These are phyloP conservation scores for Drosophila nigromelanica DNA, from an alignment of 1,140 invertebrate genomes.

Conservation along the genomic window DNA sequence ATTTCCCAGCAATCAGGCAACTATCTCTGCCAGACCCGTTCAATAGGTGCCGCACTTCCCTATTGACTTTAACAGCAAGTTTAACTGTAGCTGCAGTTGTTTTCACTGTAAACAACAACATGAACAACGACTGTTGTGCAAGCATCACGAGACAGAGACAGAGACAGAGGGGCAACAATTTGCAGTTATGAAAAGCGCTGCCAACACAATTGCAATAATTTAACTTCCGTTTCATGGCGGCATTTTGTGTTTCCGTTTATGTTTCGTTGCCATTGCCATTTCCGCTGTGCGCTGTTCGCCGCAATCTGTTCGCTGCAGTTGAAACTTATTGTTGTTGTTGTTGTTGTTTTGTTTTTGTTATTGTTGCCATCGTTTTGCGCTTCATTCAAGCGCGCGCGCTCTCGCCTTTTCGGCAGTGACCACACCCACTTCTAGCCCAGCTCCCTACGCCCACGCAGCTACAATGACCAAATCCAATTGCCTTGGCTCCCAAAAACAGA, in stretches of 20 bases:
- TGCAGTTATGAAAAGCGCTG: constrained; percentile 73
- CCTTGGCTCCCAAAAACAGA: constrained; percentile 44
- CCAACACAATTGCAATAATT: constrained; percentile 76
- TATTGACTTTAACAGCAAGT: constrained; percentile 13
- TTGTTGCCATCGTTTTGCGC: constrained; percentile 24
- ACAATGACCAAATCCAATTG: constrained; percentile 36
- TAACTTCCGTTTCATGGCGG: constrained; percentile 76
- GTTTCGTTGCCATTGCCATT: constrained; percentile 57
- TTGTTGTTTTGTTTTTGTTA: constrained; percentile 4
- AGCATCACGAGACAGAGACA: background rate
- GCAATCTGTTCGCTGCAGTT: constrained; percentile 61
- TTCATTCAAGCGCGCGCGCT: constrained; percentile 39
- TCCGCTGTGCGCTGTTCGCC: constrained; percentile 49
- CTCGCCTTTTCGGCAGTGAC: constrained; percentile 21
- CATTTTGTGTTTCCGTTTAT: constrained; percentile 76
- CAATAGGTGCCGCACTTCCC: constrained; percentile 11
- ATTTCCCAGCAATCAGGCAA: constrained; percentile 2
- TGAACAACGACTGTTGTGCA: background rate
- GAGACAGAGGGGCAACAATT: constrained; percentile 43
- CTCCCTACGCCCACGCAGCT: constrained; percentile 28
- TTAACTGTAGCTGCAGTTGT: constrained; percentile 9
- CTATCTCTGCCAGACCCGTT: background rate
- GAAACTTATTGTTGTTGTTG: constrained; percentile 2
- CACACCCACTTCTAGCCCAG: constrained; percentile 9
- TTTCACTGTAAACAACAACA: constrained; percentile 24